These are phyloP conservation scores for Drosophila setosimentum DNA, from an alignment of 2,888 invertebrate species.

Conservation along the genomic window DNA sequence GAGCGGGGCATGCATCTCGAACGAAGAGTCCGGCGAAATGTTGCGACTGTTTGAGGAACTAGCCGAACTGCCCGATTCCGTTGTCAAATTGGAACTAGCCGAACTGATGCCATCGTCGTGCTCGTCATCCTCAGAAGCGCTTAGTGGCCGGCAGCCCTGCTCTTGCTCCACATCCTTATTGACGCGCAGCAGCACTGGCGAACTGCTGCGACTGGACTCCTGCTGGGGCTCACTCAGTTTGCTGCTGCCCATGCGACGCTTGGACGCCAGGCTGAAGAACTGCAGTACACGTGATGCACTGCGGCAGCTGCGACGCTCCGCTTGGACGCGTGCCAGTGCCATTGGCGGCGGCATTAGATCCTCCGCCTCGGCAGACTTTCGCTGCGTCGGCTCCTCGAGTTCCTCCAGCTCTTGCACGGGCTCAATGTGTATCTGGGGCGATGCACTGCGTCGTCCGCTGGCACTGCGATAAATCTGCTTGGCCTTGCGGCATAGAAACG, in stretches of 20 bases:
- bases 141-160: conserved; percentile 61
- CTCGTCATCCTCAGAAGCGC: conserved; percentile 64
- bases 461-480: conserved; percentile 70
- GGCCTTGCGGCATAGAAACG: conserved; percentile 75
- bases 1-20: conserved; percentile 83
- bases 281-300: conserved; percentile 79
- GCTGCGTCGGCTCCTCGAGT: conserved; percentile 18
- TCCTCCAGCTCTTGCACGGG: conserved; percentile 32
- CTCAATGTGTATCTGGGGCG: conserved; percentile 59
- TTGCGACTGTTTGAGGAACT: conserved; percentile 66
- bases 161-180: conserved; percentile 14
- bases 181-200: conserved; percentile 76
- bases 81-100: conserved; percentile 62
- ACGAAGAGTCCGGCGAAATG: conserved; percentile 82
- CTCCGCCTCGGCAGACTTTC: conserved; percentile 63
- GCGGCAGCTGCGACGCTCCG: conserved; percentile 73
- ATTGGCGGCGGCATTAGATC: conserved; percentile 65
- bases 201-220: conserved; percentile 48
- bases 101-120: conserved; percentile 82
- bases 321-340: conserved; percentile 67
- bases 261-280: conserved; percentile 82
- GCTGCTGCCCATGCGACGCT: conserved; percentile 62
- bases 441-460: conserved; percentile 67
- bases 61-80: conserved; percentile 44
- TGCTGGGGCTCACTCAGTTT: conserved; percentile 51